A percentile compares a stretch with the other conserved stretches of the same genome.
Conservation (phyloP, 2,797 vertebrate genomes). For the Karalla daura region DNA sequence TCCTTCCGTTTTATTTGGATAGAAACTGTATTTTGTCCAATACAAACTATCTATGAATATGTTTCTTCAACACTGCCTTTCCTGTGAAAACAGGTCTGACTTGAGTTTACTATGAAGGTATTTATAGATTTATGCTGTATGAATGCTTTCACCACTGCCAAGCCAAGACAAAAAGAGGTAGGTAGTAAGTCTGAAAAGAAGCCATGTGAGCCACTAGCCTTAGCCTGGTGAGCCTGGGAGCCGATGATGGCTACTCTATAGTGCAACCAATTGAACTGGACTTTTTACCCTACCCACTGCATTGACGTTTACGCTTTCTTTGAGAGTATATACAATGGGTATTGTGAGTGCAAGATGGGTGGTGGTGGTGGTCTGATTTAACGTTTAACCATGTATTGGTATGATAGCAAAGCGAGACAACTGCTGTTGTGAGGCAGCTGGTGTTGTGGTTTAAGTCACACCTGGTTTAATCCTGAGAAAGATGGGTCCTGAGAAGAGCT, state of each 20-base stretch:
- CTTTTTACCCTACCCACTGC: slow-evolving; percentile 15
- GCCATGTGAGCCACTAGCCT: background rate
- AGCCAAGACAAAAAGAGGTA: slow-evolving; percentile 21
- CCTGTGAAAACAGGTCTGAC: background rate
- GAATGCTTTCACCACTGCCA: background rate
- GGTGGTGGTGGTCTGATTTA: slow-evolving; percentile 62
- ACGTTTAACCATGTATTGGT: slow-evolving; percentile 66
- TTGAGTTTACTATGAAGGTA: background rate
- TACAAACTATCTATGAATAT: no score
- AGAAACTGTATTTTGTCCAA: no score
- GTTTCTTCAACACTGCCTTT: background rate
- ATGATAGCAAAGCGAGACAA: slow-evolving; percentile 77
- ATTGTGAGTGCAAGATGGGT: slow-evolving; percentile 60
- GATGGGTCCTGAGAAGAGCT: slow-evolving; percentile 99
- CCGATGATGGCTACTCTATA: no score
- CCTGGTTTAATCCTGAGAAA: slow-evolving; percentile 99
- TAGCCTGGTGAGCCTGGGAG: no score
- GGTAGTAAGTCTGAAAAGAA: slow-evolving; percentile 6
- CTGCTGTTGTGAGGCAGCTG: slow-evolving; percentile 92
- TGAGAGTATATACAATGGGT: slow-evolving; percentile 28
- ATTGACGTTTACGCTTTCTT: slow-evolving; percentile 27
- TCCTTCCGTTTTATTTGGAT: no score
- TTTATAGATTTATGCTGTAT: background rate
- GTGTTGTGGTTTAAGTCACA: slow-evolving; percentile 92
- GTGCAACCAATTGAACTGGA: slow-evolving; percentile 1